These are phyloP conservation scores for Eciton burchellii DNA, from an alignment of 1,140 invertebrate species.

Conservation along the genomic window DNA sequence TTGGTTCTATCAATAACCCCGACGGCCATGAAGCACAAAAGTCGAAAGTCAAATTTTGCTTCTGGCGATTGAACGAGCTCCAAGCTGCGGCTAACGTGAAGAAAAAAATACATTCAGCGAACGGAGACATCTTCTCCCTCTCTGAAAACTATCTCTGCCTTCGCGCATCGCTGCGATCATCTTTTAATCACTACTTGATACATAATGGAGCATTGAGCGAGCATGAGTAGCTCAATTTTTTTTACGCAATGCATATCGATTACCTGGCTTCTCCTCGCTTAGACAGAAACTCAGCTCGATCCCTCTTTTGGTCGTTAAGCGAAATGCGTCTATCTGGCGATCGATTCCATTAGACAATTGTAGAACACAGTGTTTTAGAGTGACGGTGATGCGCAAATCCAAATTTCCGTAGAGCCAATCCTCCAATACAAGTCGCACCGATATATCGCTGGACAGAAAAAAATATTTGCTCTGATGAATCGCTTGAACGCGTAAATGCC, in stretches of 20 bases:
- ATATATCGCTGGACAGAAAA: slow-evolving; percentile 84
- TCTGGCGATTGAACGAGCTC: not conserved
- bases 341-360: slow-evolving; percentile 73
- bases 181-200: not conserved
- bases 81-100: not conserved
- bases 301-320: slow-evolving; percentile 72
- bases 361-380: slow-evolving; percentile 72
- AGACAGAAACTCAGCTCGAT: slow-evolving; percentile 74
- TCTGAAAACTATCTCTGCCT: not conserved
- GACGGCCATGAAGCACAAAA: slow-evolving; percentile 85
- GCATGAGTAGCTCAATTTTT: not conserved
- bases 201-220: not conserved
- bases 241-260: not conserved
- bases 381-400: slow-evolving; percentile 81
- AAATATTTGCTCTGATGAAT: slow-evolving; percentile 82
- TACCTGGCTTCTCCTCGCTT: not conserved
- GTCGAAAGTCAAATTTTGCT: slow-evolving; percentile 64
- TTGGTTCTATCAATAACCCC: slow-evolving; percentile 84
- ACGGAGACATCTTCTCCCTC: slow-evolving; percentile 30
- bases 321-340: slow-evolving; percentile 74
- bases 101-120: not conserved
- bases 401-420: slow-evolving; percentile 82
- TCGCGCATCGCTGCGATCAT: not conserved
- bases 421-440: slow-evolving; percentile 80
- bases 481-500: slow-evolving; percentile 84